Evolutionary conservation across 1,140 invertebrate species (phyloP), one percentile per base, ranked within the genome.

Genomic region (Pemphigus obesinymphae): DNA sequence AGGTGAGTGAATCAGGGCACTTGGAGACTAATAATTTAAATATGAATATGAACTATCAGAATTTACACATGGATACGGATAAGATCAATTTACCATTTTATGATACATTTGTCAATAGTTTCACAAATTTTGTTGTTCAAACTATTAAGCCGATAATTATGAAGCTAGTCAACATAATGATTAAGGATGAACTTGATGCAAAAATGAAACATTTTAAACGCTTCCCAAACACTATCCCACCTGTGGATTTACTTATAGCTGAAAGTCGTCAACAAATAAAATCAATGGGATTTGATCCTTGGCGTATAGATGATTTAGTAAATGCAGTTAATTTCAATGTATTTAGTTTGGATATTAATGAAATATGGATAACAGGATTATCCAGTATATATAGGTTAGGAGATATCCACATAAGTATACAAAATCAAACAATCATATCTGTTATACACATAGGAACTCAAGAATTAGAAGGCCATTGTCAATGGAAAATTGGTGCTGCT

Each of bases 201-300:
- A 78, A 85, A 61, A 78, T 87, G 70, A 83, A 82, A 82, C 89
- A 92, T 84, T 85, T 93, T 13, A 89, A 92, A 7, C 90, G 92
- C 84, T 93, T 95, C 84, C 93, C 94, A 0, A 95, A 95, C 86
- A 95, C 94, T 0, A 94, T 95, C 84, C 92, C 93, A 11, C 94
- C 94, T 0, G 88, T 95, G 63, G 94, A 96, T 84, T 93, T 94
- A 89, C 90, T 92, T 13, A 90, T 95, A 50, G 90, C 92, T 6
- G 92, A 94, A 85, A 89, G 89, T 0, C 88, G 94, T 13, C 92
- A 91, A 84, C 90, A 92, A 84, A 91, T 95, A 3, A 89, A 90
- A 13, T 87, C 90, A 50, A 90, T 91, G 87, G 89, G 90, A 10
- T 91, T 91, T 83, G 94, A 95, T 87, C 94, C 94, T 0, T 93